Base-by-base conservation (phyloP, 2,888 invertebrate species). In the Phymatocera aterrima region DNA sequence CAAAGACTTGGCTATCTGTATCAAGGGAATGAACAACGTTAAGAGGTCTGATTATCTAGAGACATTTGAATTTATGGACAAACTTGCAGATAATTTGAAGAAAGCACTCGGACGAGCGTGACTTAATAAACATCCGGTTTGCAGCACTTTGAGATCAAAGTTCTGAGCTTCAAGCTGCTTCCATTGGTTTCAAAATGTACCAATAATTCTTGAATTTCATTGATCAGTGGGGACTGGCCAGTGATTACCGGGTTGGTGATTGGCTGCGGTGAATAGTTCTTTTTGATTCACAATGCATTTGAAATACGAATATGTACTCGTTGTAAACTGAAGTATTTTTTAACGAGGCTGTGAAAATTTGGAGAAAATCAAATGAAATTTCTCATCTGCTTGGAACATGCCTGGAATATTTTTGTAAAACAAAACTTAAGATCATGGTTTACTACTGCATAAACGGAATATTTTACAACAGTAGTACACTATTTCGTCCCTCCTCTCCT, bases 1-100 rank as follows among this genome's bases (percentile, higher is more conserved):
- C 77, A 99, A 99, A 91, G 99, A 99, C 93, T 93, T 99, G 88
- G 99, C 99, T 61, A 97, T 99, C 90, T 99, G 99, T 90, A 95
- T 99, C 87, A 99, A 99, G 92, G 98, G 98, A 82, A 96, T 97
- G 94, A 94, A 93, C 91, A 95, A 94, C 84, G 95, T 95, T 0
- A 91, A 93, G 85, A 85, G 97, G 82, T 91, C 93, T 24, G 99
- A 99, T 91, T 99, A 99, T 90, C 92, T 97, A 90, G 98, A 98
- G 92, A 99, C 99, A 0, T 99, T 99, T 90, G 98, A 97, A 87
- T 99, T 99, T 90, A 94, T 99, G 92, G 94, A 98, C 89, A 99
- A 98, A 88, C 91, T 99, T 82, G 98, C 97, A 43, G 97, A 97
- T 83, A 98, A 98, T 90, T 92, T 99, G 83, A 93, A 93, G 82